Evolutionary conservation across 2,797 vertebrate genomes (phyloP), one percentile per base, ranked within the genome.

Genomic region (Huso huso): DNA sequence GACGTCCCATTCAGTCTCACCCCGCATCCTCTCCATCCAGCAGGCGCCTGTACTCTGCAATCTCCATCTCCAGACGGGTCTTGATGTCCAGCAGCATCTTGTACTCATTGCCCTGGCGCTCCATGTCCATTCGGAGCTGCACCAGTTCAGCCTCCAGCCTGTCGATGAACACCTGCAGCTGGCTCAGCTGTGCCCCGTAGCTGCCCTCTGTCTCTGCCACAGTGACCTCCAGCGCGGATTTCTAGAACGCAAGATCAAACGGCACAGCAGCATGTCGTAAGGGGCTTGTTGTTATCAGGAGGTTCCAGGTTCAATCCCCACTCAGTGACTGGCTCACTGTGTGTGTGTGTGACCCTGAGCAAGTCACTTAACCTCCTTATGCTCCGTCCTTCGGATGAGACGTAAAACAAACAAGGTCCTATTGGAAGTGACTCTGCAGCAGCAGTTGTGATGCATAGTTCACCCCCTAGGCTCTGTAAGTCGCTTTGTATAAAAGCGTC

Each of bases 161-260:
- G 79, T 93, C 81, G 73, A 94, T 91, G 23, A 89, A 86, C 73
- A 72, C 76, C 81, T 95, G 93, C 78, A 55, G 89, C 69, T 85
- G 23, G 0, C 71, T 62, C 55, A 97, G 90, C 90, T 94, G 94
- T 48, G 73, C 2, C 49, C 94, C 85, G 10, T 92, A 97, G 49
- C 93, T 90, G 0, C 69, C 82, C 52, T 97, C 93, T 0, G 91
- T 95, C 49, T 97, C 95, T 0, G 70, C 87, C 78, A 97, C 23
- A 18, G 89, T 93, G 82, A 89, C 89, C 74, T 95, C 93, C 82
- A 97, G 69, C 0, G 93, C 92, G 0, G 66, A 82, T 97, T 94
- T 97, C 95, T 97, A 82, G 23, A 37, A 4, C 23, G 23, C 23
- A 37, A 37, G 23, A 37, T 37, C 23, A 37, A 37, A 37, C 23